A percentile compares a stretch with the other conserved stretches of the same genome.
Evolutionary conservation across 2,113 vertebrate species (phyloP).

Genomic region (Sylvietta virens): DNA sequence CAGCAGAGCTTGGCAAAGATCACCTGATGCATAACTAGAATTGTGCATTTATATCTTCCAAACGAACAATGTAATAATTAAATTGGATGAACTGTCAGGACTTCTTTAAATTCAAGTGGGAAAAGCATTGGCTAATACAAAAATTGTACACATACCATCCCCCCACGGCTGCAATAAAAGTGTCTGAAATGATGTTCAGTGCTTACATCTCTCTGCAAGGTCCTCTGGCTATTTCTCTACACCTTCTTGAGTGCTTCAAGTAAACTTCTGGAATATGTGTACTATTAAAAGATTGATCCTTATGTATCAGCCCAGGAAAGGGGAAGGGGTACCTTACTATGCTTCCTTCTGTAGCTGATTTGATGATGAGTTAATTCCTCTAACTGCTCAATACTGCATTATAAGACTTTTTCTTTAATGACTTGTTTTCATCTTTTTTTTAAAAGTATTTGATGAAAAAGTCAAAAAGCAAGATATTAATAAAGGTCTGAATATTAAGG

Average conservation of each 20-base stretch:
- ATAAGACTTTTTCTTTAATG: neutral
- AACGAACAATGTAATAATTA: neutral
- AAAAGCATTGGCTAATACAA: neutral
- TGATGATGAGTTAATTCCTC: neutral
- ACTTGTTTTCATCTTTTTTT: neutral
- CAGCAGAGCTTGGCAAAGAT: neutral
- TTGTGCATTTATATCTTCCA: neutral
- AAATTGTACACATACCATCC: neutral
- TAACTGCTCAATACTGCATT: neutral
- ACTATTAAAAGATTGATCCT: neutral
- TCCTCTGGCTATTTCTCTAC: neutral
- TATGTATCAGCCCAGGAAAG: neutral
- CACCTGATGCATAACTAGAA: neutral
- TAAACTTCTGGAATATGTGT: neutral
- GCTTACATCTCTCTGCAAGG: neutral
- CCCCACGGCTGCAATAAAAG: neutral
- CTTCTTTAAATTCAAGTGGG: neutral
- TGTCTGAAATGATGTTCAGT: accelerated
- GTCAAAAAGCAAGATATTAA: neutral
- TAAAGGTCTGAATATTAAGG: neutral
- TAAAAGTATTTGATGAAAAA: neutral
- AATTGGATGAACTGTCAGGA: neutral
- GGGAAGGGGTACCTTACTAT: neutral
- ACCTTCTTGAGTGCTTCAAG: neutral
- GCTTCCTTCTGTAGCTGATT: neutral